Percentiles rank a stretch among this genome's conserved stretches.
These are phyloP conservation scores for Euproctis similis DNA, from an alignment of 2,888 invertebrate species.

Conservation along the genomic window DNA sequence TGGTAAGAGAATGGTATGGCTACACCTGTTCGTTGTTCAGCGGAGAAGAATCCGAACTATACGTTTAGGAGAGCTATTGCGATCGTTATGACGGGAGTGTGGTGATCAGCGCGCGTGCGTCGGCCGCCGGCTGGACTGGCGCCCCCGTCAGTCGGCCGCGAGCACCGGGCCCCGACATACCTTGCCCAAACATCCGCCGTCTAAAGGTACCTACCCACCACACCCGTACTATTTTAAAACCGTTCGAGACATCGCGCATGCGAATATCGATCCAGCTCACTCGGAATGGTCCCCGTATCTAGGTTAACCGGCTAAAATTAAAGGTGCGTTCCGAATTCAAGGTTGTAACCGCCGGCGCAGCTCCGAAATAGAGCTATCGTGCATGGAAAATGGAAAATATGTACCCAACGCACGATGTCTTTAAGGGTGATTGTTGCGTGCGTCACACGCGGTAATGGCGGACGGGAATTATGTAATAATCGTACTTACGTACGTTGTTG, in stretches of 20 bases:
- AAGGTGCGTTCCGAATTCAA: conserved; percentile 73
- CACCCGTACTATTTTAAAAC: conserved; percentile 50
- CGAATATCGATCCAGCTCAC: conserved; percentile 62
- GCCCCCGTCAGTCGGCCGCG: conserved; percentile 25
- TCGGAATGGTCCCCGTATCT: conserved; percentile 65
- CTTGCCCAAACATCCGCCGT: conserved; percentile 34
- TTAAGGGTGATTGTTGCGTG: conserved; percentile 57
- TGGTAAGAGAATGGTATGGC: conserved; percentile 21
- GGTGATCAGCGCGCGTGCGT: conserved; percentile 33
- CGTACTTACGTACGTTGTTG: conserved; percentile 60
- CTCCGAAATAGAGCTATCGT: conserved; percentile 60
- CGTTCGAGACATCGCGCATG: conserved; percentile 57
- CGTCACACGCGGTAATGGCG: conserved; percentile 49
- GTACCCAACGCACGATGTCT: conserved; percentile 41
- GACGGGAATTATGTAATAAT: conserved; percentile 67
- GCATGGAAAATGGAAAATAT: conserved; percentile 57
- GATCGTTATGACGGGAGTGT: conserved; percentile 36
- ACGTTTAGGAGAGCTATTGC: conserved; percentile 18
- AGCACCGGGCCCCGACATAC: conserved; percentile 33
- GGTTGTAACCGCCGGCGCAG: conserved; percentile 70
- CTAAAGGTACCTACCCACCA: conserved; percentile 35
- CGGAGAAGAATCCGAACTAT: conserved; percentile 9
- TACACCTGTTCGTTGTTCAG: conserved; percentile 28
- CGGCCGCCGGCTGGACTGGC: conserved; percentile 15
- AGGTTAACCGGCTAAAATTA: conserved; percentile 75